phyloP scores from a whole-genome alignment of 2,113 vertebrate genomes.

The Riparia riparia region DNA sequence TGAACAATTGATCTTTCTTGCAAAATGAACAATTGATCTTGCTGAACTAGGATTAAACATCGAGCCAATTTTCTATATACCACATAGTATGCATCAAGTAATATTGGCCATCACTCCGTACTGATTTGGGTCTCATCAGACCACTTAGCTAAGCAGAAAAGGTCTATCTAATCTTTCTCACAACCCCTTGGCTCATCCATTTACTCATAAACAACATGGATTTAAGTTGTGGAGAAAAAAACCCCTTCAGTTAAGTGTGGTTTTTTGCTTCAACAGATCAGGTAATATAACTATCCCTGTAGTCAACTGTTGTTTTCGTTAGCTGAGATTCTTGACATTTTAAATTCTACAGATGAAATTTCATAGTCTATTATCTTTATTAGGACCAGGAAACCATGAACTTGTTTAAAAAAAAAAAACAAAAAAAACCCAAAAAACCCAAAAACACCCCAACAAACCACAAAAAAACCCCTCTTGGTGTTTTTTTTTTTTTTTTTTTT shows the following conservation, averaged over 20 bases:
- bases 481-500: too few species aligned
- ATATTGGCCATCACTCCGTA: accelerated
- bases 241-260: not conserved
- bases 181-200: not conserved
- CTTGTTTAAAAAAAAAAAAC: conserved; percentile 9
- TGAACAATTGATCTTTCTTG: not conserved
- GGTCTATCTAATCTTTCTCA: not conserved
- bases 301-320: not conserved
- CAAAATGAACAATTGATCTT: not conserved
- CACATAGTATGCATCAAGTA: not conserved
- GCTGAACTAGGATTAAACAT: not conserved
- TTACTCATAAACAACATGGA: not conserved
- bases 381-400: conserved; percentile 1
- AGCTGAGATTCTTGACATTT: conserved; percentile 36
- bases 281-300: not conserved
- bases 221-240: not conserved
- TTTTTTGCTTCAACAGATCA: not conserved
- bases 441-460: too few species aligned
- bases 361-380: conserved; percentile 45
- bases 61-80: not conserved
- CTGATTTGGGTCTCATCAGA: not conserved
- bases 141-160: not conserved
- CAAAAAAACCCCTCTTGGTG: too few species aligned
- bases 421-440: too few species aligned
- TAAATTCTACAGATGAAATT: conserved; percentile 37